Evolutionary conservation across 1,140 invertebrate genomes (phyloP).

Genomic region (Euura saliciscinereae): DNA sequence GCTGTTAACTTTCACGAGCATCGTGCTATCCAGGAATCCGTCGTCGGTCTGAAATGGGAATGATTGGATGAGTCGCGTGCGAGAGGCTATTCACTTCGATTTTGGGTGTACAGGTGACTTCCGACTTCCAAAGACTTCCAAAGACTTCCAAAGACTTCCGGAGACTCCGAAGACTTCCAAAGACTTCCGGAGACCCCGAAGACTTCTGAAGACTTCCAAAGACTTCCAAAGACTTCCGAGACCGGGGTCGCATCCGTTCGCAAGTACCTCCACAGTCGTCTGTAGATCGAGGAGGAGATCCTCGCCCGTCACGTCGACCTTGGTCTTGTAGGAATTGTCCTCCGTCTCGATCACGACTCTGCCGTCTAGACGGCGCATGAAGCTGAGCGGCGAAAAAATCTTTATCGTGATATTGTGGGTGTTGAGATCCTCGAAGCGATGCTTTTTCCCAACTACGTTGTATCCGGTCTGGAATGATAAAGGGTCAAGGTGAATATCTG

Average conservation of each 20-base stretch:
- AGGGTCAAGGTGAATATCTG: background rate
- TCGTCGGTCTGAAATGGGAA: slow-evolving; percentile 60
- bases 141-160: slow-evolving; percentile 2
- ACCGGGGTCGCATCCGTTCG: background rate
- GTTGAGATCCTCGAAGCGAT: slow-evolving; percentile 49
- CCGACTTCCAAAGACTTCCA: too few species aligned
- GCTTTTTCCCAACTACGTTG: slow-evolving; percentile 59
- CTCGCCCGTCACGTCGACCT: slow-evolving; percentile 55
- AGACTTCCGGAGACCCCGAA: too few species aligned
- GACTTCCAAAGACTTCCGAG: too few species aligned
- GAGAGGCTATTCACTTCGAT: too few species aligned
- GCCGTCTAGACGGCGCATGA: slow-evolving; percentile 57
- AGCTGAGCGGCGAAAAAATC: slow-evolving; percentile 62
- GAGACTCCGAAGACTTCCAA: background rate
- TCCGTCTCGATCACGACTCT: slow-evolving; percentile 59
- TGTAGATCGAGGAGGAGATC: slow-evolving; percentile 53
- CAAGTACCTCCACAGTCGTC: background rate
- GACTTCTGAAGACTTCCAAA: too few species aligned
- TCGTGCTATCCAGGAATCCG: slow-evolving; percentile 64
- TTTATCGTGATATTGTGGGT: slow-evolving; percentile 57
- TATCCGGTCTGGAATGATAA: slow-evolving; percentile 47
- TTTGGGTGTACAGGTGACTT: too few species aligned
- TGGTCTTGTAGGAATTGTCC: slow-evolving; percentile 59
- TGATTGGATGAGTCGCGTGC: slow-evolving; percentile 14
- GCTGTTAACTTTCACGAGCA: slow-evolving; percentile 65